phyloP scores from a whole-genome alignment of 2,113 vertebrate species.

The Ascaphus truei region DNA sequence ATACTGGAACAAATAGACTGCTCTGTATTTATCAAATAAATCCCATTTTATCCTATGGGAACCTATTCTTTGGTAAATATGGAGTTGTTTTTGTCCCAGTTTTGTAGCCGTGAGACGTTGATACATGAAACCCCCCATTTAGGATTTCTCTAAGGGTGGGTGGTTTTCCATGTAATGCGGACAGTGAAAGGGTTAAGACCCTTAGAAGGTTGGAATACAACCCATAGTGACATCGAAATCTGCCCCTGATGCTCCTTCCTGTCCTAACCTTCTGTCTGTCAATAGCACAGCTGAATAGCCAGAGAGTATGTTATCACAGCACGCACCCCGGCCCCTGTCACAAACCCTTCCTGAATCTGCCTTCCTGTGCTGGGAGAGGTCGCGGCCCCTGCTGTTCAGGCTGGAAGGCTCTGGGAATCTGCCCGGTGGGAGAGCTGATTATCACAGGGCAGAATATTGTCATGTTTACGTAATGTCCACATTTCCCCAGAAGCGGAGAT shows the following conservation, averaged over 20 bases:
- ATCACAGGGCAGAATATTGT: too few relatives aligned
- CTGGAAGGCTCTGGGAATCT: not conserved
- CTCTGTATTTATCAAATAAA: too few relatives aligned
- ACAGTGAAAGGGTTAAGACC: not conserved
- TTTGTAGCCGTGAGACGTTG: not conserved
- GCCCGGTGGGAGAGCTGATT: not conserved
- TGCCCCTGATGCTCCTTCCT: not conserved
- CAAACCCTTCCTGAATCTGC: not conserved
- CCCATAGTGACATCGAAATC: too few relatives aligned
- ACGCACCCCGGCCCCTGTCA: not conserved
- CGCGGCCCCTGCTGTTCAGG: not conserved
- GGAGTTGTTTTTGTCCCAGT: not conserved
- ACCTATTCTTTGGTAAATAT: not conserved
- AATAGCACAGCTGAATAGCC: not conserved
- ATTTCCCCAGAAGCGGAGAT: too few relatives aligned
- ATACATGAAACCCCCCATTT: not conserved
- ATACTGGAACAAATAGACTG: too few relatives aligned
- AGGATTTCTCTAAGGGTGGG: too few relatives aligned
- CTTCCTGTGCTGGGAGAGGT: not conserved
- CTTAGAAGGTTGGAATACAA: not conserved
- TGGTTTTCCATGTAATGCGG: too few relatives aligned
- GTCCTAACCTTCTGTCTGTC: not conserved
- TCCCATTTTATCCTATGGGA: not conserved
- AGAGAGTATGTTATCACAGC: not conserved
- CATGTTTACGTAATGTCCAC: not conserved